phyloP scores from a whole-genome alignment of 2,113 vertebrate genomes.

The Thinocorus orbignyianus region DNA sequence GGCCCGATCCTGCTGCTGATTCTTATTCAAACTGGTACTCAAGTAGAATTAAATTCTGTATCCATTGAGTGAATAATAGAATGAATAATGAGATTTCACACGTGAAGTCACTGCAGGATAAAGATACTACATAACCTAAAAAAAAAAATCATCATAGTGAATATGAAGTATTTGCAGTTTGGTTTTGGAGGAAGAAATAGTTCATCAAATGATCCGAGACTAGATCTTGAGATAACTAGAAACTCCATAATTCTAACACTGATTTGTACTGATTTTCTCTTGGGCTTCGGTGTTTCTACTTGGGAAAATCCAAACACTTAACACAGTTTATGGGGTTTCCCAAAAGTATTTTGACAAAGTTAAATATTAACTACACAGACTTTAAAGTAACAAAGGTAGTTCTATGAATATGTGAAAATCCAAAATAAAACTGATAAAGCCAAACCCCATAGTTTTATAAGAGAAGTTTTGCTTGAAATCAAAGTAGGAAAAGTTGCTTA shows the following conservation, averaged over 20 bases:
- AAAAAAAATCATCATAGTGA: not conserved
- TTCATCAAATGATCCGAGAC: not conserved
- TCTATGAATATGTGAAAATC: not conserved
- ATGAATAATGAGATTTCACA: slow-evolving; percentile 27
- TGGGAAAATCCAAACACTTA: not conserved
- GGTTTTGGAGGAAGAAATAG: not conserved
- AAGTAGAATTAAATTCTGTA: slow-evolving; percentile 39
- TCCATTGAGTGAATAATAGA: not conserved
- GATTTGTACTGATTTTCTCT: not conserved
- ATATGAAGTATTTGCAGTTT: not conserved
- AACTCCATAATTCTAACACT: not conserved
- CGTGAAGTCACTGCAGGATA: not conserved
- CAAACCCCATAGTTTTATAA: not conserved
- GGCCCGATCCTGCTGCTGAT: slow-evolving; percentile 33
- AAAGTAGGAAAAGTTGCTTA: not conserved
- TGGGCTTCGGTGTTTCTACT: not conserved
- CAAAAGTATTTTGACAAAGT: not conserved
- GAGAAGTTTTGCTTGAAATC: not conserved
- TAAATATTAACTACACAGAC: not conserved
- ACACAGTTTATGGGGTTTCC: not conserved
- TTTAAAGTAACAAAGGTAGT: not conserved
- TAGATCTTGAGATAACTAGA: not conserved
- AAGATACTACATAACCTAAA: not conserved
- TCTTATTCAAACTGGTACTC: slow-evolving; percentile 19
- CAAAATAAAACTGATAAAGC: not conserved